Evolutionary conservation across 2,888 invertebrate species (phyloP).

Genomic region (Ephialtes manifestator): DNA sequence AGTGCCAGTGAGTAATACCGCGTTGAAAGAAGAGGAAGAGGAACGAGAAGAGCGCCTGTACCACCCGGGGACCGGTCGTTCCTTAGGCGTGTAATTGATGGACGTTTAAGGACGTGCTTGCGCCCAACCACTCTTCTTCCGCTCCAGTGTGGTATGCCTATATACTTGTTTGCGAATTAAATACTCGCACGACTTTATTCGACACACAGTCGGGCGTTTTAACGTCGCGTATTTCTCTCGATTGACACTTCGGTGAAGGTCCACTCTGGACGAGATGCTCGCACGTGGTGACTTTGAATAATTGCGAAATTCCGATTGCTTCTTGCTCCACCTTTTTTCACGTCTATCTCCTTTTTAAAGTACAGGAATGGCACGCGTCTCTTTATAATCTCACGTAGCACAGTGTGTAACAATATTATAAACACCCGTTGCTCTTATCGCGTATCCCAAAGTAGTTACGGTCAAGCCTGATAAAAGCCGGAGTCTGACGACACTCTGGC

Average conservation of each 20-base stretch:
- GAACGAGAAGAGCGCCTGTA: not conserved
- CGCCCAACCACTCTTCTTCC: slow-evolving; percentile 34
- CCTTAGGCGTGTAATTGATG: slow-evolving; percentile 70
- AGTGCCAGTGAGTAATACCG: slow-evolving; percentile 1
- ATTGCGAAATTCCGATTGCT: not conserved
- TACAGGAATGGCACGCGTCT: not conserved
- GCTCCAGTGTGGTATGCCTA: not conserved
- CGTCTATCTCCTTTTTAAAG: not conserved
- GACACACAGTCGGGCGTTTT: not conserved
- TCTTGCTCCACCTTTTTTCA: not conserved
- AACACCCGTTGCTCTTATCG: not conserved
- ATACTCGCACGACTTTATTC: slow-evolving; percentile 50
- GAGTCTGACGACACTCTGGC: slow-evolving; percentile 44
- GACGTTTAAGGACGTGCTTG: slow-evolving; percentile 70
- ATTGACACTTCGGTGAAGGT: slow-evolving; percentile 8
- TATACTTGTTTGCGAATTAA: slow-evolving; percentile 52
- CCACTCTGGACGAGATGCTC: not conserved
- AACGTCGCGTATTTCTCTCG: slow-evolving; percentile 10
- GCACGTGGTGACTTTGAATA: slow-evolving; percentile 46
- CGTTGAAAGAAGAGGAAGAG: slow-evolving; percentile 16
- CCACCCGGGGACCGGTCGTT: slow-evolving; percentile 62
- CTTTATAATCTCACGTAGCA: not conserved
- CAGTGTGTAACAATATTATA: not conserved
- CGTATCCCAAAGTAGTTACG: slow-evolving; percentile 48
- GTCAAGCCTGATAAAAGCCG: slow-evolving; percentile 10